phyloP scores from a whole-genome alignment of 2,888 invertebrate species.

The Phalangium opilio region DNA sequence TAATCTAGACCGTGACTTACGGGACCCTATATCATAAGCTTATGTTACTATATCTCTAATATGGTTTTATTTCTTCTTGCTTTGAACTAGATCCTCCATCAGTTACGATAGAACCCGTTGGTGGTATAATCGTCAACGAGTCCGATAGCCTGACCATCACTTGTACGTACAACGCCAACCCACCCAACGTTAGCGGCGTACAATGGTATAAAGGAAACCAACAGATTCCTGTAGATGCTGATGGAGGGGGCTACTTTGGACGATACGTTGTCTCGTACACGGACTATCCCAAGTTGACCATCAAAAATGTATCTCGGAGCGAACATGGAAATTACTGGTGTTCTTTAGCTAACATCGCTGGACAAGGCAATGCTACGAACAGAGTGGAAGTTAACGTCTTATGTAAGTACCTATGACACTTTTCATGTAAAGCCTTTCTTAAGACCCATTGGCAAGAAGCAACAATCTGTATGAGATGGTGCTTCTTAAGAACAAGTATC shows the following conservation, averaged over 20 bases:
- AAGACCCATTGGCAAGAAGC: no score
- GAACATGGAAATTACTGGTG: constrained; percentile 21
- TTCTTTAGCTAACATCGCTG: constrained; percentile 17
- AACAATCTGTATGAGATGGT: no score
- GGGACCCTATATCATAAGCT: no score
- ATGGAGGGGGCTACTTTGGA: constrained; percentile 7
- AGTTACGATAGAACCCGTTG: constrained; percentile 19
- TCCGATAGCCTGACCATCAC: constrained; percentile 15
- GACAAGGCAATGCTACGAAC: constrained; percentile 18
- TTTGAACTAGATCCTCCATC: constrained; percentile 18
- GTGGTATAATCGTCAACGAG: constrained; percentile 21
- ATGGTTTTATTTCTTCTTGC: no score
- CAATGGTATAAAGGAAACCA: constrained; percentile 19
- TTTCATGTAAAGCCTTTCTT: no score
- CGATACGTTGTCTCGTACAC: not conserved
- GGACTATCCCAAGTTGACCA: constrained; percentile 19
- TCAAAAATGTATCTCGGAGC: constrained; percentile 17
- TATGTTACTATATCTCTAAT: no score
- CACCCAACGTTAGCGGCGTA: constrained; percentile 17
- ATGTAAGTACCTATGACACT: constrained; percentile 11
- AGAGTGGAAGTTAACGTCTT: constrained; percentile 18
- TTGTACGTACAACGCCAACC: constrained; percentile 21
- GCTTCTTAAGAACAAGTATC: no score
- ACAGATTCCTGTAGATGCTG: constrained; percentile 8
- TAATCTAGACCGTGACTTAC: no score